phyloP scores from a whole-genome alignment of 37 sponge, comb jelly and placozoan species.

The Lycopodina hypogea region DNA sequence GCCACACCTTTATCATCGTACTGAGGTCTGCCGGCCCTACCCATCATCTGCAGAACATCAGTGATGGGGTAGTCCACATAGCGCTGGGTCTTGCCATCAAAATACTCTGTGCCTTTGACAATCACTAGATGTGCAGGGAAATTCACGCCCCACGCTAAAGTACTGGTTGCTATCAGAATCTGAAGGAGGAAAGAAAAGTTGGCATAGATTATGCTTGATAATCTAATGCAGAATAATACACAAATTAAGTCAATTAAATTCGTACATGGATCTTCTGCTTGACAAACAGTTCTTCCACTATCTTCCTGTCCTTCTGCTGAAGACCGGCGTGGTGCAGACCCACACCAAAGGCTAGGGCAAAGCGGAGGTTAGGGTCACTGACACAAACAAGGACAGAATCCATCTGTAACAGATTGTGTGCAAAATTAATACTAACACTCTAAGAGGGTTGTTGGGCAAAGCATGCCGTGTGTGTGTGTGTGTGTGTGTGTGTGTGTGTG shows the following conservation, averaged over 20 bases:
- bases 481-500: no score
- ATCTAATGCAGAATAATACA: neutral
- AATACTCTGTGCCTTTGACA: conserved; percentile 98
- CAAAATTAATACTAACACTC: neutral
- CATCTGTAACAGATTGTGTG: conserved; percentile 35
- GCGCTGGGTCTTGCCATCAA: conserved; percentile 92
- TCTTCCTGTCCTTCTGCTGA: conserved; percentile 86
- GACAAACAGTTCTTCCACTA: conserved; percentile 89
- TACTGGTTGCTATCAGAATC: conserved; percentile 92
- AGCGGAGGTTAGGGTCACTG: conserved; percentile 77
- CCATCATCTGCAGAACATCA: conserved; percentile 99
- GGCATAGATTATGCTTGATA: neutral
- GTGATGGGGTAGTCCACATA: conserved; percentile 99
- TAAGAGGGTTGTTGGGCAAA: neutral
- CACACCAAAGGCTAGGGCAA: conserved; percentile 90
- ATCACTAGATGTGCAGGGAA: conserved; percentile 98
- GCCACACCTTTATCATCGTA: conserved; percentile 95
- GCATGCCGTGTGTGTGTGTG: neutral
- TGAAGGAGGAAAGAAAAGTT: conserved; percentile 3
- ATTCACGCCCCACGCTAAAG: conserved; percentile 99
- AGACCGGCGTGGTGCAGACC: conserved; percentile 98
- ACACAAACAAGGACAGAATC: conserved; percentile 53
- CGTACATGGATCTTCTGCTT: conserved; percentile 89
- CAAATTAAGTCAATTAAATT: neutral
- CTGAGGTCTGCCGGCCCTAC: conserved; percentile 98